Evolutionary conservation across 2,113 vertebrate species (phyloP), one percentile per base, ranked within the genome.

Genomic region (Calidris pugnax): DNA sequence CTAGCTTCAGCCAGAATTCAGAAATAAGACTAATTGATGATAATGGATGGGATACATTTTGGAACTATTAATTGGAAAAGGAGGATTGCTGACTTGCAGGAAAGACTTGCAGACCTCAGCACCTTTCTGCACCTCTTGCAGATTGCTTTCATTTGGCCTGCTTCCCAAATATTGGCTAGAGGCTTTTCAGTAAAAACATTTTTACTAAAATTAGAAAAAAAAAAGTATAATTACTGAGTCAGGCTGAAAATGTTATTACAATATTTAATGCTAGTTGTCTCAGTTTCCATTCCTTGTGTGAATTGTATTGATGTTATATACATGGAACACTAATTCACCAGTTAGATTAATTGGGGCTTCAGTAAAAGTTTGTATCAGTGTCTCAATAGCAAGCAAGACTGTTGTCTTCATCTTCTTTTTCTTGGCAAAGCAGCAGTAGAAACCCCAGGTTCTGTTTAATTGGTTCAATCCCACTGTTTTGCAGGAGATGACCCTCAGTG

Each of bases 61-160:
- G 93, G 71, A 86, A 78, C 96, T 97, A 98, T 98, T 98, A 96
- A 98, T 97, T 89, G 74, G 86, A 62, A 77, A 22, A 51, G 82
- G 39, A 94, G 27, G 67, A 87, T 85, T 97, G 98, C 98, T 97
- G 97, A 98, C 94, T 96, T 51, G 93, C 81, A 95, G 91, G n/a
- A 86, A 90, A 96, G 96, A 95, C 82, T 90, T 97, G 98, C 98
- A 96, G 85, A 94, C 74, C 96, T 97, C 97, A 98, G 98, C 97
- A 95, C 74, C 91, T 97, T 95, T 87, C 62, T 80, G 90, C 50
- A 62, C 64, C 88, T 97, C 80, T 89, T 94, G 91, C 96, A 97
- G 96, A 96, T 87, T 85, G 74, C 86, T 87, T 63, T 37, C 6
- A 10, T n/a, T 67, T 98, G 97, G 98, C 93, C 96, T 45, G 59